phyloP scores from a whole-genome alignment of 2,888 invertebrate genomes.

The Adineta ricciae region DNA sequence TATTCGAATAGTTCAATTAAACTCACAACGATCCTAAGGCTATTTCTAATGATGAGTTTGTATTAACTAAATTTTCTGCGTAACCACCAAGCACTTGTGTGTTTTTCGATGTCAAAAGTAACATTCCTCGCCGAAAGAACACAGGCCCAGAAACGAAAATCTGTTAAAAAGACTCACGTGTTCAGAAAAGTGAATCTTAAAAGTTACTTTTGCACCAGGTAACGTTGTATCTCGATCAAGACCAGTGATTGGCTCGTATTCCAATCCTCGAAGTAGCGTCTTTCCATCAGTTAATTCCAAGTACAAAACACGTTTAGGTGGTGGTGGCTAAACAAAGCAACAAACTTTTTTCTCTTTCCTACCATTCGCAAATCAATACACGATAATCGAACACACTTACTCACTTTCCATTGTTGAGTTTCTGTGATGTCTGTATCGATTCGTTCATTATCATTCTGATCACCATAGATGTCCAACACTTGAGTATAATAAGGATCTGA shows the following conservation, averaged over 20 bases:
- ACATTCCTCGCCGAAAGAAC: background rate
- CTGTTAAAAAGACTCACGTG: background rate
- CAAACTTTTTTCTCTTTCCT: background rate
- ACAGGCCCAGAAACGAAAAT: background rate
- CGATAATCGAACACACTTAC: background rate
- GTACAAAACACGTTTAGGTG: background rate
- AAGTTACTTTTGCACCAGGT: background rate
- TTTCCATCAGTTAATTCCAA: conserved; percentile 3
- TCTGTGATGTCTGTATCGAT: background rate
- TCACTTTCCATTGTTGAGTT: conserved; percentile 16
- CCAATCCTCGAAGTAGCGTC: background rate
- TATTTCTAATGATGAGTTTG: background rate
- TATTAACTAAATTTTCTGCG: background rate
- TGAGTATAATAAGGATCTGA: background rate
- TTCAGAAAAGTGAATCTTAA: background rate
- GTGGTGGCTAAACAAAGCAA: background rate
- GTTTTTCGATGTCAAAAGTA: conserved; percentile 2
- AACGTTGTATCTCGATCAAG: background rate
- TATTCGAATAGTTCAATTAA: background rate
- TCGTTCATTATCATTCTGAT: background rate
- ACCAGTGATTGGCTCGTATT: background rate
- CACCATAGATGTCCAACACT: background rate
- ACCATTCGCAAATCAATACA: background rate
- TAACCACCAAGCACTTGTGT: conserved; percentile 11
- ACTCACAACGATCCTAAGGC: background rate